A percentile compares a stretch with the other conserved stretches of the same genome.
Conservation (phyloP, 2,888 invertebrate genomes). For the Drosophila paranaensis region DNA sequence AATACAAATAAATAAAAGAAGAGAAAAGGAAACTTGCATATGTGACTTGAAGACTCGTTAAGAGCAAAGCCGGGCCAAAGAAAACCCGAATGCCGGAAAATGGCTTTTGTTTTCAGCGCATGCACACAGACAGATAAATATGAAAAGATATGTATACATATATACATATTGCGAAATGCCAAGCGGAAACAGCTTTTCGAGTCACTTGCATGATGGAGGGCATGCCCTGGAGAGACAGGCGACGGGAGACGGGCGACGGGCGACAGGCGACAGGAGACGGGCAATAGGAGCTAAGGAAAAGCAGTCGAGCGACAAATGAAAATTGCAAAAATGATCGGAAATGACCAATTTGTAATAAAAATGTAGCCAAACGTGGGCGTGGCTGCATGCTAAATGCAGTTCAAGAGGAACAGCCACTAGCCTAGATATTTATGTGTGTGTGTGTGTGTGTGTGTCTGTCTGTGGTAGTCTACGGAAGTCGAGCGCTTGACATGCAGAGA, state of each 20-base stretch:
- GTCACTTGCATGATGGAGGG: conserved; percentile 67
- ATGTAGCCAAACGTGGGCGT: conserved; percentile 48
- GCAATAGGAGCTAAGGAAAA: conserved; percentile 5
- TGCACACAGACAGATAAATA: conserved; percentile 7
- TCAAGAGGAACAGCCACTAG: conserved; percentile 19
- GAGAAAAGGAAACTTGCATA: conserved; percentile 29
- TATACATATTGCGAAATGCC: conserved; percentile 48
- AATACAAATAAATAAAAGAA: conserved; percentile 8
- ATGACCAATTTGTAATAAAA: conserved; percentile 82
- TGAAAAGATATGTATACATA: conserved; percentile 27
- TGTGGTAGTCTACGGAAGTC: conserved; percentile 44
- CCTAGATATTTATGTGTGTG: neutral
- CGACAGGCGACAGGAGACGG: neutral
- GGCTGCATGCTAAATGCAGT: conserved; percentile 48
- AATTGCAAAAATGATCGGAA: conserved; percentile 76
- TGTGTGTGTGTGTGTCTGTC: neutral
- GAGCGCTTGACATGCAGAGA: conserved; percentile 59
- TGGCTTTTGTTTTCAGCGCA: conserved; percentile 64
- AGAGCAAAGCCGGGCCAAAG: conserved; percentile 44
- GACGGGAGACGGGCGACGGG: neutral
- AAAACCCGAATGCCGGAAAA: conserved; percentile 68
- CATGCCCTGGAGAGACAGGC: conserved; percentile 38
- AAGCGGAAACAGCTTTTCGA: conserved; percentile 69
- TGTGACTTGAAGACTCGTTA: conserved; percentile 50
- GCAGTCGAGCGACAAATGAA: conserved; percentile 73